Evolutionary conservation across 2,113 vertebrate species (phyloP), one percentile per base, ranked within the genome.

Genomic region (Urocynchramus pylzowi): DNA sequence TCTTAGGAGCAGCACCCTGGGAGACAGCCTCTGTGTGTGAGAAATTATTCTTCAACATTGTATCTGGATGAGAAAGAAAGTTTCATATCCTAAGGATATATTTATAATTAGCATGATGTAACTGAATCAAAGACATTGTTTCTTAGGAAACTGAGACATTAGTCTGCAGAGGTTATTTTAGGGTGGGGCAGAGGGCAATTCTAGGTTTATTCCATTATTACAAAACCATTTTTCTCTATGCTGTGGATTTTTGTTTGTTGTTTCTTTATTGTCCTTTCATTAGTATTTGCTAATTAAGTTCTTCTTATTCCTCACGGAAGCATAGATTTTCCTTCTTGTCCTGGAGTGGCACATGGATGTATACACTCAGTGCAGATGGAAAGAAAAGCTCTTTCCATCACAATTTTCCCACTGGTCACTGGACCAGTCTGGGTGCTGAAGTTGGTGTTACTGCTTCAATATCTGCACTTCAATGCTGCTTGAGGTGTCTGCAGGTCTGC

Each of bases 41-140:
- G 84, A 94, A 95, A 93, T 59, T 64, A 31, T 57, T 87, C 91
- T 93, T 95, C 74, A 89, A 56, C 49, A 37, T 70, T 39, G 33
- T 85, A 84, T 74, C 71, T 96, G 52, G 47, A 79, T 84, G 74
- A 81, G 63, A 76, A 83, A 74, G 54, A 85, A 83, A 84, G 91
- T 97, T 95, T 96, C 78, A 0, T 91, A 88, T 67, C 95, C 91
- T 79, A 19, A 90, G 97, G 95, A 73, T 79, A 44, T 63, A 68
- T 93, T 89, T 92, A 86, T 71, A 90, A 93, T 95, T 84, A 90
- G 50, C 69, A 84, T 96, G 83, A 92, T 74, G 61, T 93, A 94
- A 95, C 50, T 65, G 37, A 90, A 81, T 94, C 69, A 87, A 85
- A 83, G 57, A 45, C 79, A 83, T 83, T 94, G 75, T 90, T 95